Evolutionary conservation across 2,113 vertebrate genomes (phyloP), one percentile per base, ranked within the genome.

Genomic region (Sakesphorus luctuosus): DNA sequence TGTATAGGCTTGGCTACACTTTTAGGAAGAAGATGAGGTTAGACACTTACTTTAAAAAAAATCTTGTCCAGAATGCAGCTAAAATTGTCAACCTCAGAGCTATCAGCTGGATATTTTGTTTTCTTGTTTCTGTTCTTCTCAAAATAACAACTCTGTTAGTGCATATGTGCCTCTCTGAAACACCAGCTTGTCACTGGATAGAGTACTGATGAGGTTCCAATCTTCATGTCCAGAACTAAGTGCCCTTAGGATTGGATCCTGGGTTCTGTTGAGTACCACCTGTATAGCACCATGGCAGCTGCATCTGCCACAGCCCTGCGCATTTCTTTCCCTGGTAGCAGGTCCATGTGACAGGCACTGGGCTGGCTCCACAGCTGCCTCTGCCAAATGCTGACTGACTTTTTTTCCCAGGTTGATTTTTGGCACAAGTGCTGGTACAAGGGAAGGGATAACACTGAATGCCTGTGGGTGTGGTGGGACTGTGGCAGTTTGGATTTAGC

Each of bases 321-420:
- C 8, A 9, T 75, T 72, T 43, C 85, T 88, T 36, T 83, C 5
- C 6, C 14, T 96, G 79, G 49, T 86, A n/a, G 56, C 12, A 0
- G 76, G 88, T 47, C 79, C 88, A 77, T 93, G 94, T 96, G 91
- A 93, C 92, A n/a, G 69, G 68, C 79, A 50, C 72, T 20, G 83
- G 90, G 86, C 94, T 96, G 95, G 24, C 94, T 95, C 46, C 1
- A 0, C 40, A 61, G 71, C 94, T 94, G 86, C 89, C 92, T 89
- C 88, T 18, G 28, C 94, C 93, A 92, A 86, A 86, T 0, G 23
- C 59, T 44, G 8, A 18, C 69, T 88, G 44, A 33, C 15, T 38
- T 18, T 17, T 68, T 40, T 44, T 10, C 44, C 43, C 79, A 53
- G 76, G 83, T 81, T 88, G 91, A 38, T 89, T 94, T 95, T 94